Evolutionary conservation across 2,888 invertebrate species (phyloP), one percentile per base, ranked within the genome.

Genomic region (Yponomeuta malinellus): DNA sequence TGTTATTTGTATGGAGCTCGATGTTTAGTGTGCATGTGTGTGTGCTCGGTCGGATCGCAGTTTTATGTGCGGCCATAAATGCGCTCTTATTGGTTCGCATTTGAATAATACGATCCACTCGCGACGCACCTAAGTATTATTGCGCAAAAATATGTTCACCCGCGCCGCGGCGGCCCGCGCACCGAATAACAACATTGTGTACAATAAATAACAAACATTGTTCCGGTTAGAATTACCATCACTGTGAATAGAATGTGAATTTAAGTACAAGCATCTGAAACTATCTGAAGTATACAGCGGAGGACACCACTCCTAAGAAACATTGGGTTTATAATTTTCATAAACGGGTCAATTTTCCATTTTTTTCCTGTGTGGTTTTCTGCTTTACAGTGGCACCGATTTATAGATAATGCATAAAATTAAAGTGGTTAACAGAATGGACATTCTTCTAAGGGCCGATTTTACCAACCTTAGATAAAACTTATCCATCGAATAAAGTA

Each of bases 31-130:
- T 33, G 31, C 33, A 90, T 90, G 90, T 90, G 89, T 90, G 90
- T 90, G 89, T 86, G 86, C 87, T 81, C 84, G 81, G 88, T 86
- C 88, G 87, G 89, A 90, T 89, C 88, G 90, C 90, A 90, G 90
- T 90, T 90, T 90, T 90, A 90, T 88, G 89, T 81, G 73, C 79
- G 85, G 83, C 85, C 89, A 84, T 90, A 90, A 90, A 90, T 88
- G 90, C 85, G 81, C 80, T 83, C 81, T 89, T 90, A 90, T 90
- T 90, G 90, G 87, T 79, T 81, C 85, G 79, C 87, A 90, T 90
- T 90, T 90, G 90, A 90, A 90, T 90, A 90, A 87, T 88, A 87
- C 89, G 88, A 87, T 79, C 86, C 77, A 71, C 76, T 78, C 83
- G 81, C 80, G 81, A 78, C 81, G 84, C 78, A 78, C 77, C 77